phyloP scores from a whole-genome alignment of 2,113 vertebrate species.

The Cryptomyrus ogoouensis region DNA sequence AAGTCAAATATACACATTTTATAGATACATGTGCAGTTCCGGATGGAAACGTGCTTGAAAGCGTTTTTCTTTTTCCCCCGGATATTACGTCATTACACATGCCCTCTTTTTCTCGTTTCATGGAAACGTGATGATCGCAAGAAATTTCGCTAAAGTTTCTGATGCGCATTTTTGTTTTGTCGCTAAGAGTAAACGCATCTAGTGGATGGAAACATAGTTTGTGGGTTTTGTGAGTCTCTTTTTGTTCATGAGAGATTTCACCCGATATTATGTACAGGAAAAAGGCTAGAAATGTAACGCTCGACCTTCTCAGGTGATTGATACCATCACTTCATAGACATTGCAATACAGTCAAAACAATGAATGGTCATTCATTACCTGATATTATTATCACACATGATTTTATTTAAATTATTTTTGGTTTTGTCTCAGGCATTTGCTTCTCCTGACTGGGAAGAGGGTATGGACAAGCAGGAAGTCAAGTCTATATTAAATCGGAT shows the following conservation, averaged over 20 bases:
- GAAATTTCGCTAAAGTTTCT: no score
- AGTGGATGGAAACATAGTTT: background rate
- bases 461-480: conserved; percentile 49
- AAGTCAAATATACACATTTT: no score
- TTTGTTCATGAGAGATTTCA: background rate
- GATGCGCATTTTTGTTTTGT: no score
- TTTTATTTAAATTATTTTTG: background rate
- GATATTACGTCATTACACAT: no score
- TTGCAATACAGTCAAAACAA: background rate
- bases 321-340: background rate
- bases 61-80: no score
- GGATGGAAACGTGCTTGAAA: no score
- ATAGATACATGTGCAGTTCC: no score
- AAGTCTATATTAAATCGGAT: conserved; percentile 41
- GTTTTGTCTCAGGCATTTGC: conserved; percentile 42
- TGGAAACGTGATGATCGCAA: no score
- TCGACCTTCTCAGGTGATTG: background rate
- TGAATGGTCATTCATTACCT: background rate
- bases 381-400: background rate
- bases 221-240: background rate
- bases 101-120: no score
- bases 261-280: background rate
- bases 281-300: background rate
- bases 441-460: conserved; percentile 52
- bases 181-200: no score